phyloP scores from a whole-genome alignment of 2,888 invertebrate species.

The Anthophora plumipes region DNA sequence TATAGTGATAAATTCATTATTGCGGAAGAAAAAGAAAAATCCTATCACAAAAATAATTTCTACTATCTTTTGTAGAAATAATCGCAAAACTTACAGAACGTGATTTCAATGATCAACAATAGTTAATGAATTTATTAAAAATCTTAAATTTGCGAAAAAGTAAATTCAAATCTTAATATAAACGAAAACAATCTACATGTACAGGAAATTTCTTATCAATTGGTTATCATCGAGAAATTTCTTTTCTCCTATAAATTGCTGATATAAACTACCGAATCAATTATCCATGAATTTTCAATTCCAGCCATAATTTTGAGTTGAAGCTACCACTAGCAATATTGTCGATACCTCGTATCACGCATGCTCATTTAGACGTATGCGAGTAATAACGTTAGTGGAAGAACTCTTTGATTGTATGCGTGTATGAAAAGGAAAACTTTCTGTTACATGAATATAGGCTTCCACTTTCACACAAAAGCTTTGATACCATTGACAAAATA shows the following conservation, averaged over 20 bases:
- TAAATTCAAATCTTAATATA: background rate
- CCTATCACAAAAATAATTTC: too few species aligned
- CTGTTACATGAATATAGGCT: conserved; percentile 24
- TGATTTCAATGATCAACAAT: background rate
- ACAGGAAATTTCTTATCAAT: background rate
- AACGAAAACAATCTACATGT: too few species aligned
- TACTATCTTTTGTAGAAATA: too few species aligned
- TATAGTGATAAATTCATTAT: background rate
- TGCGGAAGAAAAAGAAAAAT: too few species aligned
- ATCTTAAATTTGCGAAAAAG: background rate
- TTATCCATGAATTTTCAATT: conserved; percentile 32
- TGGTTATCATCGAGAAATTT: background rate
- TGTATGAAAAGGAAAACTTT: conserved; percentile 23
- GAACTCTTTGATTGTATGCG: conserved; percentile 10
- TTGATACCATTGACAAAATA: conserved; percentile 23
- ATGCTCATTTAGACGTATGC: conserved; percentile 33
- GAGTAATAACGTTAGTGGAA: conserved; percentile 19
- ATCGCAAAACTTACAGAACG: too few species aligned
- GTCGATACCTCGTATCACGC: conserved; percentile 27
- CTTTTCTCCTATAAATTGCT: background rate
- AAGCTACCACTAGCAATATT: conserved; percentile 29
- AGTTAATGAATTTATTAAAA: background rate
- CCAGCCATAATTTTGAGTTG: conserved; percentile 22
- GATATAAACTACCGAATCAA: conserved; percentile 1
- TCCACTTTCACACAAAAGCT: conserved; percentile 17